Evolutionary conservation across 1,140 invertebrate species (phyloP).

Genomic region (Colletes gigas): DNA sequence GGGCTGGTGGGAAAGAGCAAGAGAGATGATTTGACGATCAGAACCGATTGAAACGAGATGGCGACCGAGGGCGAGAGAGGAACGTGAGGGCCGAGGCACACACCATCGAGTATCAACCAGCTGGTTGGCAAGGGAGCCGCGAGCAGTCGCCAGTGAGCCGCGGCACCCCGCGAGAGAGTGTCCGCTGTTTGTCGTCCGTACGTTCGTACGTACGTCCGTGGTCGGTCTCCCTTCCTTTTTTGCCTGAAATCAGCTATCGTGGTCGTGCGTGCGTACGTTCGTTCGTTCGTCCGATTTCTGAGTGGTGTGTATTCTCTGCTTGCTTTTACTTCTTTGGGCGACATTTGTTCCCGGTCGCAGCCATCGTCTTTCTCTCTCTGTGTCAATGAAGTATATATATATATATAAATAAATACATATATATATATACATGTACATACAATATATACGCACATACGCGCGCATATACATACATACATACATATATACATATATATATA

Average conservation of each 20-base stretch:
- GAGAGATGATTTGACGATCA: slow-evolving; percentile 38
- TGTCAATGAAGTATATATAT: slow-evolving; percentile 39
- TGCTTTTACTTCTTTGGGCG: slow-evolving; percentile 46
- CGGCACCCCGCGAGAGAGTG: slow-evolving; percentile 73
- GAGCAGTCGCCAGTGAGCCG: slow-evolving; percentile 78
- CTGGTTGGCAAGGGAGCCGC: slow-evolving; percentile 75
- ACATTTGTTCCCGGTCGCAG: slow-evolving; percentile 49
- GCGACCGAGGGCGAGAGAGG: slow-evolving; percentile 57
- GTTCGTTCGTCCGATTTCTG: slow-evolving; percentile 48
- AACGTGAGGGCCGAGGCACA: slow-evolving; percentile 69
- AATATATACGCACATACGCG: too few species aligned
- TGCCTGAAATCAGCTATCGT: slow-evolving; percentile 33
- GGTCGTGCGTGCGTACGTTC: slow-evolving; percentile 49
- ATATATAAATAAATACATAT: slow-evolving; percentile 15
- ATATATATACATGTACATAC: slow-evolving; percentile 25
- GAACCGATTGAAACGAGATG: slow-evolving; percentile 26
- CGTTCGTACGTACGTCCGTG: slow-evolving; percentile 52
- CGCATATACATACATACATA: neutral
- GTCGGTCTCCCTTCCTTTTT: slow-evolving; percentile 49
- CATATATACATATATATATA: neutral
- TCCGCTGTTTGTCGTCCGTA: slow-evolving; percentile 64
- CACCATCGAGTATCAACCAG: slow-evolving; percentile 73
- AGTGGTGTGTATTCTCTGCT: slow-evolving; percentile 55
- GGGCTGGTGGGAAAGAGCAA: slow-evolving; percentile 37
- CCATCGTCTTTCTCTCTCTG: slow-evolving; percentile 54